phyloP scores from a whole-genome alignment of 2,113 vertebrate genomes.

The Oryzias melastigma region DNA sequence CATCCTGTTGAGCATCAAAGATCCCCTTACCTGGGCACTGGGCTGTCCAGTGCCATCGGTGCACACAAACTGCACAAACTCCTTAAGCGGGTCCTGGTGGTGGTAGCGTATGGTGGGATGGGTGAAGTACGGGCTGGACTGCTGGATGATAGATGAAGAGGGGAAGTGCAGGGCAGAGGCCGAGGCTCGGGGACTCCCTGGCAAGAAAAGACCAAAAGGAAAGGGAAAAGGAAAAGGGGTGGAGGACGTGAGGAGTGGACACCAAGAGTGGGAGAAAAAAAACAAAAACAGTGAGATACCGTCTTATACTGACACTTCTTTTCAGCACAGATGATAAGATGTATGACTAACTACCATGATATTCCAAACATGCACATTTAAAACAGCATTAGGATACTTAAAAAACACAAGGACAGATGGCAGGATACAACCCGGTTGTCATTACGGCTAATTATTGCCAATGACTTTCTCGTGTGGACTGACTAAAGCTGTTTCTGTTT shows the following conservation, averaged over 20 bases:
- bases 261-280: slow-evolving; percentile 18
- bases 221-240: slow-evolving; percentile 9
- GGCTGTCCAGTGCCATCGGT: slow-evolving; percentile 91
- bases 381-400: slow-evolving; percentile 30
- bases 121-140: slow-evolving; percentile 95
- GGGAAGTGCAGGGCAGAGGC: slow-evolving; percentile 97
- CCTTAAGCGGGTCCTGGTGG: slow-evolving; percentile 94
- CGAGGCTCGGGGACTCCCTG: slow-evolving; percentile 93
- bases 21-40: slow-evolving; percentile 85
- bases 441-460: slow-evolving; percentile 36
- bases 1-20: not conserved
- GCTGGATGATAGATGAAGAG: slow-evolving; percentile 95
- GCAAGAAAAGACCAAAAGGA: slow-evolving; percentile 27
- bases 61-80: slow-evolving; percentile 95
- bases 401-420: slow-evolving; percentile 29
- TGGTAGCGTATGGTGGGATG: slow-evolving; percentile 98
- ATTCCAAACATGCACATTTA: slow-evolving; percentile 31
- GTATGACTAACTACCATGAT: not conserved
- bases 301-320: slow-evolving; percentile 13
- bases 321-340: slow-evolving; percentile 9
- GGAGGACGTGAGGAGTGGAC: slow-evolving; percentile 11
- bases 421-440: slow-evolving; percentile 23
- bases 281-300: slow-evolving; percentile 2
- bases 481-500: slow-evolving; percentile 46
- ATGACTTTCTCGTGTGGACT: slow-evolving; percentile 45